These are phyloP conservation scores for Euura saliciscinereae DNA, from an alignment of 1,140 invertebrate genomes.

Conservation along the genomic window DNA sequence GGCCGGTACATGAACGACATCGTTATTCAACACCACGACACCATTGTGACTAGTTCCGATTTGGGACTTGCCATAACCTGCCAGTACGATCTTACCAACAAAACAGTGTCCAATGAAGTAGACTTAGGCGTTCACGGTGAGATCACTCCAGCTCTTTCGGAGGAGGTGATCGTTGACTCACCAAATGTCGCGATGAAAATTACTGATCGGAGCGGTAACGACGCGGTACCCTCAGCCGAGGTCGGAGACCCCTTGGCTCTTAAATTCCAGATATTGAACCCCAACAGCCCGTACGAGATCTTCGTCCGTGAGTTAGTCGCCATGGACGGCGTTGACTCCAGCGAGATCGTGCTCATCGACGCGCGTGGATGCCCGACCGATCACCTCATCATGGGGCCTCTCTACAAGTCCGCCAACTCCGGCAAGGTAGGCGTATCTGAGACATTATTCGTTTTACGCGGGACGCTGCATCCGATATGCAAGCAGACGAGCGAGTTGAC, in stretches of 20 bases:
- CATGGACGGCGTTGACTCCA: constrained; percentile 91
- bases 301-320: constrained; percentile 93
- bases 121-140: constrained; percentile 88
- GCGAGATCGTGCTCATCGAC: constrained; percentile 91
- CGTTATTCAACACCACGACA: constrained; percentile 93
- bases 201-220: constrained; percentile 81
- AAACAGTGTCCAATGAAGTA: constrained; percentile 90
- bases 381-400: constrained; percentile 89
- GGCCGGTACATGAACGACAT: constrained; percentile 88
- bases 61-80: constrained; percentile 90
- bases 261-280: constrained; percentile 90
- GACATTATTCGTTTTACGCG: neutral
- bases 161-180: constrained; percentile 88
- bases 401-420: constrained; percentile 78
- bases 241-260: constrained; percentile 90
- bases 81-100: constrained; percentile 92
- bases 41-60: constrained; percentile 93
- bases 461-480: no score
- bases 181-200: constrained; percentile 95
- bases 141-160: constrained; percentile 77
- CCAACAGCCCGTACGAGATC: constrained; percentile 91
- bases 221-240: constrained; percentile 80
- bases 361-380: constrained; percentile 92
- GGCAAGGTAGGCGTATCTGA: constrained; percentile 70
- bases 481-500: no score